Percentiles rank a stretch among this genome's conserved stretches.
These are phyloP conservation scores for Gasterosteus nipponicus DNA, from an alignment of 2,113 vertebrate species.

Conservation along the genomic window DNA sequence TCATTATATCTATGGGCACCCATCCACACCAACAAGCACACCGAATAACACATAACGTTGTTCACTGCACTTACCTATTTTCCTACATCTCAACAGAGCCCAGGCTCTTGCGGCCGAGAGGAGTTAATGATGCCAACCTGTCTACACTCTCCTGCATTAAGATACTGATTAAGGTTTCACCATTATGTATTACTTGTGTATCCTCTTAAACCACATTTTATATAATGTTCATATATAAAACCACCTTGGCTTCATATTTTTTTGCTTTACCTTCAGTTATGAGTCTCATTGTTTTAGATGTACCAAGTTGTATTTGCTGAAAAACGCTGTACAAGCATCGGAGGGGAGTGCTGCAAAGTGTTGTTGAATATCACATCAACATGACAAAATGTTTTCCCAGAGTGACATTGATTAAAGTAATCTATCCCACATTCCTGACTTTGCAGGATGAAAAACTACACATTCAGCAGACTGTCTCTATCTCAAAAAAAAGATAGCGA, in stretches of 20 bases:
- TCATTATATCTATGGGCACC: neutral
- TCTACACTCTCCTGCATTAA: neutral
- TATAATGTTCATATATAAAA: neutral
- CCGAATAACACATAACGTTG: neutral
- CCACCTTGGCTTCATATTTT: neutral
- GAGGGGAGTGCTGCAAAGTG: conserved; percentile 48
- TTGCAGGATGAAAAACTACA: conserved; percentile 63
- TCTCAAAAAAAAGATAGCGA: conserved; percentile 31
- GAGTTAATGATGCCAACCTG: neutral
- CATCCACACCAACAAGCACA: conserved; percentile 1
- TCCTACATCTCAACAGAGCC: neutral
- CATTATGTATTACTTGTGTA: neutral
- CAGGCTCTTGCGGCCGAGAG: neutral
- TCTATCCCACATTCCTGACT: conserved; percentile 59
- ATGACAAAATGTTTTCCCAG: conserved; percentile 70
- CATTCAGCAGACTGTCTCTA: conserved; percentile 61
- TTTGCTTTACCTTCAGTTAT: neutral
- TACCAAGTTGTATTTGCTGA: neutral
- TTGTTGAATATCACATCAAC: conserved; percentile 64
- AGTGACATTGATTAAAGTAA: conserved; percentile 74
- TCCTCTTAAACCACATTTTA: neutral
- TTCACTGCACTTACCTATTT: neutral
- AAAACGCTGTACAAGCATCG: neutral
- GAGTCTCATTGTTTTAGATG: neutral
- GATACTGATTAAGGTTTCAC: neutral